These are phyloP conservation scores for Trachymyrmex septentrionalis DNA, from an alignment of 1,140 invertebrate species.

Conservation along the genomic window DNA sequence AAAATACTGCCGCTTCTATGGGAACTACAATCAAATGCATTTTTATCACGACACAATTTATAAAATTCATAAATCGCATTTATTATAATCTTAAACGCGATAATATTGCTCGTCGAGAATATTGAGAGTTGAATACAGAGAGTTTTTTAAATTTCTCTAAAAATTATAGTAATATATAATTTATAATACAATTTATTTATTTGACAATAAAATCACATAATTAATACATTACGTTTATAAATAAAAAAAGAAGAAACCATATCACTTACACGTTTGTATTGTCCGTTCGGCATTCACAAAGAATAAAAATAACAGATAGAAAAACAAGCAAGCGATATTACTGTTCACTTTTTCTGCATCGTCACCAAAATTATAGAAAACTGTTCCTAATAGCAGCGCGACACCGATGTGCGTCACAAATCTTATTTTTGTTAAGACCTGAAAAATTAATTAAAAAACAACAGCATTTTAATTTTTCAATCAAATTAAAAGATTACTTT, in stretches of 20 bases:
- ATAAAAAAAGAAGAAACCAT: not conserved
- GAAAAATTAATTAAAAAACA: conserved; percentile 72
- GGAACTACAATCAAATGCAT: not conserved
- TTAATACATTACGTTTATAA: not conserved
- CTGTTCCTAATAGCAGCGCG: conserved; percentile 92
- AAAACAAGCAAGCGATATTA: conserved; percentile 95
- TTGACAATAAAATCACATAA: not conserved
- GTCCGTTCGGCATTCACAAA: conserved; percentile 96
- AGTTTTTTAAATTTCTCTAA: too few species aligned
- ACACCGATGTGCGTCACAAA: conserved; percentile 91
- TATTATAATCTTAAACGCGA: too few species aligned
- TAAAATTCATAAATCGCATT: not conserved
- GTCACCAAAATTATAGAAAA: conserved; percentile 94
- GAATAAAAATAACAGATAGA: conserved; percentile 94
- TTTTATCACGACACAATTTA: not conserved
- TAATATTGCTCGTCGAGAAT: too few species aligned
- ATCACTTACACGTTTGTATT: conserved; percentile 93
- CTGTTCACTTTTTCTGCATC: conserved; percentile 92
- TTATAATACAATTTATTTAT: not conserved
- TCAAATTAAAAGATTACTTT: not conserved
- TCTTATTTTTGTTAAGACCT: conserved; percentile 92
- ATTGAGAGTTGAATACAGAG: too few species aligned
- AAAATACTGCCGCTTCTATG: not conserved
- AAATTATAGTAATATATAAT: too few species aligned
- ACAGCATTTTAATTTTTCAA: conserved; percentile 8